Evolutionary conservation across 2,888 invertebrate species (phyloP).

Genomic region (Trisateles emortualis): DNA sequence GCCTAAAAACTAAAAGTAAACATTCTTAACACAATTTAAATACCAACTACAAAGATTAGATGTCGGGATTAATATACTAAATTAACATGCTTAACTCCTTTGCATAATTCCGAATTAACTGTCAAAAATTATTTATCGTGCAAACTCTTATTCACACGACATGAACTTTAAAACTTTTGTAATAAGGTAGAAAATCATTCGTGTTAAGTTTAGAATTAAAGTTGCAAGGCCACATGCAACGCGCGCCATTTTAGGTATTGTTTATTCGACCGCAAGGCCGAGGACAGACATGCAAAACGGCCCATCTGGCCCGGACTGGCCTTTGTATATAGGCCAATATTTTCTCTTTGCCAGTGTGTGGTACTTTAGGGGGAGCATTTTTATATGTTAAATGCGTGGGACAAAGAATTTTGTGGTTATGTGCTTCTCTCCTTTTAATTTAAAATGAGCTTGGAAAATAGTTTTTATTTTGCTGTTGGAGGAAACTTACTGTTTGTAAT

Average conservation of each 20-base stretch:
- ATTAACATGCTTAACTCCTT: slow-evolving; percentile 37
- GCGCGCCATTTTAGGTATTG: slow-evolving; percentile 48
- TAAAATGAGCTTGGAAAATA: slow-evolving; percentile 1
- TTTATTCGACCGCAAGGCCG: slow-evolving; percentile 51
- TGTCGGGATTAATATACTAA: slow-evolving; percentile 41
- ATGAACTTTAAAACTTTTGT: slow-evolving; percentile 6
- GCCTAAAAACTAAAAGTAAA: slow-evolving; percentile 13
- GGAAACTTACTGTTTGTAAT: slow-evolving; percentile 2
- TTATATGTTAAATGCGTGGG: slow-evolving; percentile 30
- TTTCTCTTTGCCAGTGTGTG: slow-evolving; percentile 36
- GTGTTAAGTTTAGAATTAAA: slow-evolving; percentile 34
- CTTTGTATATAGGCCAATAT: slow-evolving; percentile 52
- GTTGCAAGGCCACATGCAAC: slow-evolving; percentile 46
- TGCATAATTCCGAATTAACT: slow-evolving; percentile 49
- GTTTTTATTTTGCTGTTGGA: not conserved
- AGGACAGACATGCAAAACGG: slow-evolving; percentile 50
- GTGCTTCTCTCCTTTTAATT: slow-evolving; percentile 9
- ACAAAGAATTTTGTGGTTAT: slow-evolving; percentile 17
- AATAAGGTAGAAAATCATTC: slow-evolving; percentile 35
- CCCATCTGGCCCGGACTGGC: slow-evolving; percentile 48
- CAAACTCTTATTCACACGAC: slow-evolving; percentile 1
- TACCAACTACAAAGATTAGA: slow-evolving; percentile 45
- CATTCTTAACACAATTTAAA: slow-evolving; percentile 32
- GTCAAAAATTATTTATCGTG: slow-evolving; percentile 44
- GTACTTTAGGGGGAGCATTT: slow-evolving; percentile 37